Evolutionary conservation across 2,797 vertebrate species (phyloP), one percentile per base, ranked within the genome.

Genomic region (Macropodus opercularis): DNA sequence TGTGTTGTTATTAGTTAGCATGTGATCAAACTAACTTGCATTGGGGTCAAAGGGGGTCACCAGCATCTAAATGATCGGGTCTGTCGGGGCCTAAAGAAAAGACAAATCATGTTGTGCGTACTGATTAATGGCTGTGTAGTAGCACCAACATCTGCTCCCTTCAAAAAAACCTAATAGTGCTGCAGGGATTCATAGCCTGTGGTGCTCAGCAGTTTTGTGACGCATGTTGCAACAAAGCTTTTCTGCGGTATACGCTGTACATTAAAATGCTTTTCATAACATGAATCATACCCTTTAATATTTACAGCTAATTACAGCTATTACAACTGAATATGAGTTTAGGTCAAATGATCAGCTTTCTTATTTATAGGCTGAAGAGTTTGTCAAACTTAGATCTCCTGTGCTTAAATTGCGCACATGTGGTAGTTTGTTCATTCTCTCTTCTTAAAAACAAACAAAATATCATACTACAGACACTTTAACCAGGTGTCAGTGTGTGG

Each of bases 141-240:
- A 21, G 36, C 44, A 63, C n/a, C 29, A 32, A 69, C 66, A 78
- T 72, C 73, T 79, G 71, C 56, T 80, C 46, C 50, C 49, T 58
- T 26, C 34, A 52, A 58, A 35, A 38, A 21, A 53, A 50, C 31
- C 1, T 5, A 35, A 54, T 18, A 27, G 15, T 53, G 44, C 32
- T 56, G 52, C 31, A 56, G 38, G 38, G 13, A 67, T 54, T 76
- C 44, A 61, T 12, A 48, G 23, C 3, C 35, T 29, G 47, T 50
- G 29, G 9, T 9, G 27, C 62, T 65, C 68, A 60, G 57, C 55
- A 55, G 57, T 46, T 71, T 59, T 32, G 19, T 43, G 39, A n/a
- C n/a, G 51, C 19, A 44, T 43, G 22, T 4, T 64, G 2, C 26
- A 26, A 42, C 32, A 51, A 10, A 10, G 10, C 27, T 26, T 50